Conservation (phyloP, 2,113 vertebrate genomes). For the Solea solea region DNA sequence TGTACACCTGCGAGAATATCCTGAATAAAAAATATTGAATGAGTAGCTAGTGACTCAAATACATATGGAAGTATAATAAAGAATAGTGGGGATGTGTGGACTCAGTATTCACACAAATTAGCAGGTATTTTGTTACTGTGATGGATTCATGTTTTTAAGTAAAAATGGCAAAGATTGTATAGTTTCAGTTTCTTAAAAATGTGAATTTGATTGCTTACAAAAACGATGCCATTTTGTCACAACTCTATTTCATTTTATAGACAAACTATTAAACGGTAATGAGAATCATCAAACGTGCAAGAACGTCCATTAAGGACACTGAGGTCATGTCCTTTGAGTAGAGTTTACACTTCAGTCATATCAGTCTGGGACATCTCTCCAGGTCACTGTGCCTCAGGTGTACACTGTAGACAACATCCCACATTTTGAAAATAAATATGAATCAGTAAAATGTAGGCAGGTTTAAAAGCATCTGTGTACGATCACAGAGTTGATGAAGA, state of each 20-base stretch:
- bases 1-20: no score
- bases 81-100: no score
- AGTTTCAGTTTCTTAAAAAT: not conserved
- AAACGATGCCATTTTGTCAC: no score
- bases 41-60: no score
- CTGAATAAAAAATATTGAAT: no score
- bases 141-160: no score
- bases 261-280: no score
- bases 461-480: not conserved
- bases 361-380: not conserved
- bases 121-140: no score
- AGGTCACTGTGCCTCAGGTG: not conserved
- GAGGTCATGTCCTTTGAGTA: not conserved
- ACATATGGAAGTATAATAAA: no score
- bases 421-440: constrained; percentile 59
- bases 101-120: no score
- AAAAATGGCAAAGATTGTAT: not conserved
- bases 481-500: not conserved
- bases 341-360: not conserved
- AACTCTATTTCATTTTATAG: no score
- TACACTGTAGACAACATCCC: not conserved
- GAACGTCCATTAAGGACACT: not conserved
- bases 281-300: not conserved
- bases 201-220: not conserved
- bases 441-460: not conserved